Base-by-base conservation (phyloP, 37 sponge, comb jelly and placozoan genomes). In the Petrosia ficiformis region DNA sequence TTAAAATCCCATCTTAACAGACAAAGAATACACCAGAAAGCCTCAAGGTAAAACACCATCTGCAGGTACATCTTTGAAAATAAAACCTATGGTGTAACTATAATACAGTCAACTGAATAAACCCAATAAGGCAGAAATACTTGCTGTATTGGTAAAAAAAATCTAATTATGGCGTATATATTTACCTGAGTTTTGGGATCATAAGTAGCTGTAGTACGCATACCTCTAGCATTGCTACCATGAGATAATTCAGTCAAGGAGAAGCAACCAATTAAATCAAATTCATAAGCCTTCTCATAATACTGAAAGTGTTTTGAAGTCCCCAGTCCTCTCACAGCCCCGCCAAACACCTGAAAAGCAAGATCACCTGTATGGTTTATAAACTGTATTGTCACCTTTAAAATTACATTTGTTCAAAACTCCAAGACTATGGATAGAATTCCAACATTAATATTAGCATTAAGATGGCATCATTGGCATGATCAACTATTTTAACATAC, bases 191-290 rank as follows among this genome's bases (percentile, higher is more conserved):
- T 95, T n/a, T 68, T 72, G 1, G 96, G 89, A 42, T 95, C 91
- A 78, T 84, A 98, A 10, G 91, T 95, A 2, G 99, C 96, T 37
- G 96, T 98, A 4, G 99, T 95, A 33, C 94, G 80, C 86, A 98
- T 87, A 0, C 82, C 91, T 43, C 69, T 82, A 5, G 92, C 78
- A 65, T 98, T 93, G 74, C 89, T 93, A 29, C 99, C 99, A 80
- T 98, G 97, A 58, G 92, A 81, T 19, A 98, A 73, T 70, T 98
- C 99, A 31, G 99, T 95, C 52, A 98, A 80, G 3, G 94, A 80
- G 81, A 98, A 98, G 72, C 99, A 95, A 26, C 99, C 96, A 68
- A 95, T 72, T 32, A 84, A 73, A 67, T 77, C 67, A 66, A 84
- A 52, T 0, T 59, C 5, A 0, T 43, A 1, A 37, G 52, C 61